Conservation (phyloP, 37 sponge, comb jelly and placozoan species). For the Diacarnus erythraeanus region DNA sequence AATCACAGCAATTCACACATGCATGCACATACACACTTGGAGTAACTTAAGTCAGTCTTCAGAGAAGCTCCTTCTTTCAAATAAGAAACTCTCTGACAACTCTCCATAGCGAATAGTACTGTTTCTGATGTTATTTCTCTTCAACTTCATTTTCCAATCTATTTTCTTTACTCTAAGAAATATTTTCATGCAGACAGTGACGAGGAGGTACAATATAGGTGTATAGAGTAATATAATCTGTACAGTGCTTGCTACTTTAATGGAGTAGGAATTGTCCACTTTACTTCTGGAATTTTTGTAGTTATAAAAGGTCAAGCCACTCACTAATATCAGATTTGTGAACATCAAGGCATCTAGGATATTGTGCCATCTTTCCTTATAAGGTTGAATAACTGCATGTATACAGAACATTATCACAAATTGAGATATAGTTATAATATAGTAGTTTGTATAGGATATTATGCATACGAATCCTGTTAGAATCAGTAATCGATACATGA, state of each 20-base stretch:
- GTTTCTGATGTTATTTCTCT: too few relatives aligned
- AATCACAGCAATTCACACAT: neutral
- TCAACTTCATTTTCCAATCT: neutral
- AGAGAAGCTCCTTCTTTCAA: too few relatives aligned
- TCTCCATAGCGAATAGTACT: too few relatives aligned
- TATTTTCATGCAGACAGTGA: neutral
- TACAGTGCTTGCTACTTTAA: neutral
- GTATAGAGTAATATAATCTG: neutral
- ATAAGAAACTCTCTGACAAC: too few relatives aligned
- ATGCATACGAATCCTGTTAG: neutral
- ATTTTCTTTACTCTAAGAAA: too few relatives aligned
- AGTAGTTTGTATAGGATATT: neutral
- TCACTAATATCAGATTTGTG: neutral
- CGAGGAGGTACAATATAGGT: neutral
- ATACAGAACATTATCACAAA: neutral
- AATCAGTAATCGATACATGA: neutral
- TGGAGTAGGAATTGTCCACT: neutral
- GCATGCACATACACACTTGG: neutral
- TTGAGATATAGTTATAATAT: neutral
- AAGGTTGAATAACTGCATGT: neutral
- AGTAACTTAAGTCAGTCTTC: too few relatives aligned
- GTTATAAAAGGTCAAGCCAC: conserved; percentile 1
- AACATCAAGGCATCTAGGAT: neutral
- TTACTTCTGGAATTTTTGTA: neutral
- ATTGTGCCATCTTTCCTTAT: neutral